A percentile compares a stretch with the other conserved stretches of the same genome.
These are phyloP conservation scores for Chrysochloris asiatica DNA, from an alignment of 2,113 vertebrate genomes.

Conservation along the genomic window DNA sequence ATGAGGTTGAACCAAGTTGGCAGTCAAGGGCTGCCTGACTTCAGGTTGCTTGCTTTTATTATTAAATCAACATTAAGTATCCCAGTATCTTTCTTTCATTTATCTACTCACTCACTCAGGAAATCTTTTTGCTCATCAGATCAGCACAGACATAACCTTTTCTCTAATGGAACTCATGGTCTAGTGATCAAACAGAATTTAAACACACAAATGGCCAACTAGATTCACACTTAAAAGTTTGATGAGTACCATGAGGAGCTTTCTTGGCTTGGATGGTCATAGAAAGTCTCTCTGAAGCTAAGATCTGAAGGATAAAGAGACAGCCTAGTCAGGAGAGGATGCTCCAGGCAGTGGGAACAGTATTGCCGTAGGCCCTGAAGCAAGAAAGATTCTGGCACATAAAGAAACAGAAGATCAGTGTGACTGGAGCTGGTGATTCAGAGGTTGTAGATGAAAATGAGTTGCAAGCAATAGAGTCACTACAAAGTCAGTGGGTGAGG, in stretches of 20 bases:
- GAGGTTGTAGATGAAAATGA: rapidly evolving
- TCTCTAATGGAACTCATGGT: not conserved
- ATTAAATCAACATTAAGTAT: not conserved
- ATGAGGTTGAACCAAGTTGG: not conserved
- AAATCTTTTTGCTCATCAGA: not conserved
- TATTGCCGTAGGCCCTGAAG: not conserved
- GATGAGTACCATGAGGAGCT: not conserved
- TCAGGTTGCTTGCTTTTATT: not conserved
- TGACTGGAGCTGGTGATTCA: not conserved
- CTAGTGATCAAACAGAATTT: not conserved
- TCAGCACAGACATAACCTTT: not conserved
- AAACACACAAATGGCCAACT: not conserved
- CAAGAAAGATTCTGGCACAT: no score
- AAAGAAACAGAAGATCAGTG: not conserved
- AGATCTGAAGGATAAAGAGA: not conserved
- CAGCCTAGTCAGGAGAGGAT: not conserved
- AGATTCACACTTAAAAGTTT: not conserved
- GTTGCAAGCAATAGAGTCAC: no score
- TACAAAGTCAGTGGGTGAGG: not conserved
- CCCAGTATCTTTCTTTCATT: not conserved
- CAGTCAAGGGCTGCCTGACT: not conserved
- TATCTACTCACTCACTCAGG: not conserved
- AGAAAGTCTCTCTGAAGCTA: not conserved
- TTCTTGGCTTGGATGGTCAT: not conserved
- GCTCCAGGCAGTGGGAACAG: not conserved